Evolutionary conservation across 2,888 invertebrate species (phyloP).

Genomic region (Gymnoscelis rufifasciata): DNA sequence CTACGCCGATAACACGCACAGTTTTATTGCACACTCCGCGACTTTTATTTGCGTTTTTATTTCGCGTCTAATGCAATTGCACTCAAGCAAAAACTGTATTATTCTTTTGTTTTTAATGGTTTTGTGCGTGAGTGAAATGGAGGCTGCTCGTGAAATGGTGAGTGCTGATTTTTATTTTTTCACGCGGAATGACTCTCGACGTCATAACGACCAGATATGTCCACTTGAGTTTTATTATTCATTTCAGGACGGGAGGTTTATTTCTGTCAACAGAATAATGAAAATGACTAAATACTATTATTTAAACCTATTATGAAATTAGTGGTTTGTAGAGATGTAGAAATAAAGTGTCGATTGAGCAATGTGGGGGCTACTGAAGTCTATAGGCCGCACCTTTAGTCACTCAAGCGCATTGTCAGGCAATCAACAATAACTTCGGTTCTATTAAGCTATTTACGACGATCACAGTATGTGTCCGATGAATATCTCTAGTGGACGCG

Average conservation of each 20-base stretch:
- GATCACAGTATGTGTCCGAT: constrained; percentile 55
- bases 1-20: constrained; percentile 63
- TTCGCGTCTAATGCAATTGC: constrained; percentile 74
- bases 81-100: constrained; percentile 65
- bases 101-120: constrained; percentile 62
- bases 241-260: constrained; percentile 21
- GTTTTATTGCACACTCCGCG: constrained; percentile 60
- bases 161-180: constrained; percentile 41
- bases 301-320: no score
- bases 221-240: constrained; percentile 26
- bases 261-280: constrained; percentile 11
- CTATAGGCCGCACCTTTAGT: constrained; percentile 27
- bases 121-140: constrained; percentile 65
- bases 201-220: constrained; percentile 27
- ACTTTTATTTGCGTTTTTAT: constrained; percentile 72
- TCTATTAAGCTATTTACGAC: constrained; percentile 66
- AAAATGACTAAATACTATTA: no score
- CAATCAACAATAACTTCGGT: constrained; percentile 61
- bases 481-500: constrained; percentile 32
- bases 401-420: constrained; percentile 64
- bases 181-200: constrained; percentile 22
- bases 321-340: no score
- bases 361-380: no score
- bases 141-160: constrained; percentile 52
- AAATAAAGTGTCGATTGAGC: no score